Evolutionary conservation across 1,140 invertebrate species (phyloP), one percentile per base, ranked within the genome.

Genomic region (Drosophila novamexicana): DNA sequence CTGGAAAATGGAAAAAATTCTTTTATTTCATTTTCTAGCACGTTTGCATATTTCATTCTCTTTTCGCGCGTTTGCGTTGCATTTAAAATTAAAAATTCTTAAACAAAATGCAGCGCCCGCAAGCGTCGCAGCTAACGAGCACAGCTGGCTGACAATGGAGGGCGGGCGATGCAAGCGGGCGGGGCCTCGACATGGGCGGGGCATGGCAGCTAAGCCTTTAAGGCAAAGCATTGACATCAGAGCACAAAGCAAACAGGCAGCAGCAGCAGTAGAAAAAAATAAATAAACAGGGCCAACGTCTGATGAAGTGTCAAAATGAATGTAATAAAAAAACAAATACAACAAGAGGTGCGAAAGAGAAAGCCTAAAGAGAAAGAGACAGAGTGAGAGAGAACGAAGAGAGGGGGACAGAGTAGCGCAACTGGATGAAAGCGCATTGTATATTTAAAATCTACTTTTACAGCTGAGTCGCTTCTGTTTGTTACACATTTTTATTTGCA

Each of bases 251-350:
- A 72, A 75, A 86, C 84, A 83, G 72, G 63, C 52, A 77, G 71
- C 63, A 78, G 49, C 54, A 61, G 65, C 22, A 67, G 65, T 0
- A 54, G 29, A 61, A 62, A 61, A 68, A 68, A 69, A 50, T 59
- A 77, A 62, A 59, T 58, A 63, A 79, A 77, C 53, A 73, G 74
- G 84, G 85, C 84, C 84, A 88, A 84, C 84, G 84, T 78, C 84
- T 88, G 84, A 88, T 88, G 84, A 88, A 88, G 84, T 88, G 84
- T 89, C 85, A 89, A 88, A 88, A 88, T 88, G 84, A 83, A 88
- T 88, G 83, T 72, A 81, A 88, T 88, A 88, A 89, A 80, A 84
- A 71, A 89, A 83, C 77, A 89, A 88, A 89, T 83, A 77, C 36
- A 68, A 34, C 73, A 81, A 75, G 52, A 7, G 2, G 18, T 9